These are phyloP conservation scores for Alaudala cheleensis DNA, from an alignment of 2,113 vertebrate genomes.

Conservation along the genomic window DNA sequence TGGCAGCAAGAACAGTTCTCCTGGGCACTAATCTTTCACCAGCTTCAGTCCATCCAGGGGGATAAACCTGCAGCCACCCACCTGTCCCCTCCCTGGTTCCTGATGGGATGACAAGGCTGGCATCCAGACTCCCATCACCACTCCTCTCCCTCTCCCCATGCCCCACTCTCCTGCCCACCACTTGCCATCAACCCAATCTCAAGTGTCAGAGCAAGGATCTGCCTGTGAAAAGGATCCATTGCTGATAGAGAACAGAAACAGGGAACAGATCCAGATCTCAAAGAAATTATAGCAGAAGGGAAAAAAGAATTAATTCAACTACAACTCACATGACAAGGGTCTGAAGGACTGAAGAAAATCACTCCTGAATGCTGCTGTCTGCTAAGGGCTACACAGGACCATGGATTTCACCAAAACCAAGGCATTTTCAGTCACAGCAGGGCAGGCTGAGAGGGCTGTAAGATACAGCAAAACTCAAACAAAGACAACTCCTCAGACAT, in stretches of 20 bases:
- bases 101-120: background rate
- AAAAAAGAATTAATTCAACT: background rate
- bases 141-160: background rate
- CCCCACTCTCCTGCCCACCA: too few species aligned
- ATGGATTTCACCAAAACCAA: background rate
- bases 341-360: background rate
- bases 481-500: background rate
- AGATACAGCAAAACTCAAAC: background rate
- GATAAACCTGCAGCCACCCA: background rate
- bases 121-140: background rate
- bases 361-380: background rate
- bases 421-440: background rate
- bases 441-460: background rate
- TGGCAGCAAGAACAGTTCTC: background rate
- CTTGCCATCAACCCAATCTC: background rate
- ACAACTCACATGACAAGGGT: background rate
- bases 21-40: background rate
- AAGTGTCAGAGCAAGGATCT: background rate
- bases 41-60: background rate
- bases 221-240: accelerated
- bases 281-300: background rate
- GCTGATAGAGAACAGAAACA: background rate
- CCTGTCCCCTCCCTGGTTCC: background rate
- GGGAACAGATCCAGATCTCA: background rate
- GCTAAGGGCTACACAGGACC: background rate